A percentile compares a stretch with the other conserved stretches of the same genome.
Conservation (phyloP, 2,113 vertebrate genomes). For the Thymallus thymallus region DNA sequence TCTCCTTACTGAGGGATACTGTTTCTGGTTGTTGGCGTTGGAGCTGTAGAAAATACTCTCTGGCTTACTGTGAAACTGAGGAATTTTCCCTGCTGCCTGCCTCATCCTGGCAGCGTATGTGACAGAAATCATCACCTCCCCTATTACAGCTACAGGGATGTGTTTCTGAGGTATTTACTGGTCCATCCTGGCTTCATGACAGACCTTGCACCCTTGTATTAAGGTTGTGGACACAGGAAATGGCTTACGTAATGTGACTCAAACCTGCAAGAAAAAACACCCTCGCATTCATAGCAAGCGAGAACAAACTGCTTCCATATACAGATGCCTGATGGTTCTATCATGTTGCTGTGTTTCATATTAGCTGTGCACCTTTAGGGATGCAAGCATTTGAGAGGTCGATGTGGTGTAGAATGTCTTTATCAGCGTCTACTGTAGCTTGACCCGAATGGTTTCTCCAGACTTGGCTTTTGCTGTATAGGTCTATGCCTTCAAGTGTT, state of each 20-base stretch:
- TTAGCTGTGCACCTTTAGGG: background rate
- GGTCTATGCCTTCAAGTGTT: background rate
- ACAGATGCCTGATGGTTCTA: constrained; percentile 31
- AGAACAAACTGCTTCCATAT: constrained; percentile 53
- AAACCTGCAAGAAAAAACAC: constrained; percentile 27
- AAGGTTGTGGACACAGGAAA: constrained; percentile 30
- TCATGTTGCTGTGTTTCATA: constrained; percentile 4
- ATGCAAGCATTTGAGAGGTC: constrained; percentile 1
- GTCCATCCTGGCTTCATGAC: constrained; percentile 18
- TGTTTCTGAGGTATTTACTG: constrained; percentile 33
- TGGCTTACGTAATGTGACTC: constrained; percentile 45
- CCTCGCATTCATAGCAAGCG: constrained; percentile 27
- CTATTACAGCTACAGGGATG: constrained; percentile 45
- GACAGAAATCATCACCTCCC: constrained; percentile 34
- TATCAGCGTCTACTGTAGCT: constrained; percentile 5
- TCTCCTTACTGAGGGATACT: constrained; percentile 30
- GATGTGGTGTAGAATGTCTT: constrained; percentile 9
- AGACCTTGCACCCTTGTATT: constrained; percentile 35
- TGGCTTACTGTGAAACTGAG: constrained; percentile 34
- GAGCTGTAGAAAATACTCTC: constrained; percentile 26
- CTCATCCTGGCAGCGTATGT: constrained; percentile 40
- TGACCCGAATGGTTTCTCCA: constrained; percentile 1
- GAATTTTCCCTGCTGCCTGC: no score
- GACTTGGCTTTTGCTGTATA: background rate
- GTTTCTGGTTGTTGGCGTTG: constrained; percentile 36